These are phyloP conservation scores for Struthio camelus DNA, from an alignment of 2,113 vertebrate genomes.

Conservation along the genomic window DNA sequence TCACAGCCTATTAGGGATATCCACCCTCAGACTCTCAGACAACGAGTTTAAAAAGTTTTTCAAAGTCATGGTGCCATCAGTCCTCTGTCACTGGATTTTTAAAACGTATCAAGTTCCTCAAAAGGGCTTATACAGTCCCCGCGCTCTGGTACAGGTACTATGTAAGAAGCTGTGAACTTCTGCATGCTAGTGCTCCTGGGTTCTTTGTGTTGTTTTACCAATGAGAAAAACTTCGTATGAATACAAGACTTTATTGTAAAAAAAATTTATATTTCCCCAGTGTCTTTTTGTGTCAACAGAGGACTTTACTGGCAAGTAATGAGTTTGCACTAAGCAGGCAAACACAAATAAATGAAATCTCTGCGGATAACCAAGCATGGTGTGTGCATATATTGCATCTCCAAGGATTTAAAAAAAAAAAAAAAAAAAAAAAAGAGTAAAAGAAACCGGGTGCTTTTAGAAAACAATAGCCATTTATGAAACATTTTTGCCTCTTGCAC, in stretches of 20 bases:
- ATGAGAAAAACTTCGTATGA: constrained; percentile 7
- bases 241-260: constrained; percentile 8
- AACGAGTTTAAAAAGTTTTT: neutral
- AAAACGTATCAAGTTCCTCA: neutral
- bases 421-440: neutral
- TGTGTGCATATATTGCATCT: neutral
- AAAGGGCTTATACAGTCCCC: neutral
- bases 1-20: neutral
- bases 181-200: neutral
- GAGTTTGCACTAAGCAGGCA: constrained; percentile 38
- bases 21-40: neutral
- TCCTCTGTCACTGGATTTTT: neutral
- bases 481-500: neutral
- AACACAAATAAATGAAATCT: constrained; percentile 53
- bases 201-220: constrained; percentile 42
- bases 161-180: neutral
- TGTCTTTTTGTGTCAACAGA: constrained; percentile 53
- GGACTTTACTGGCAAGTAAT: constrained; percentile 34
- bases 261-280: constrained; percentile 26
- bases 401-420: neutral
- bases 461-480: constrained; percentile 15
- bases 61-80: neutral
- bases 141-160: neutral
- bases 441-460: neutral
- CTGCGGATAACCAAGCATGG: neutral